Evolutionary conservation across 1,140 invertebrate species (phyloP), one percentile per base, ranked within the genome.

Genomic region (Lutraria rhynchaena): DNA sequence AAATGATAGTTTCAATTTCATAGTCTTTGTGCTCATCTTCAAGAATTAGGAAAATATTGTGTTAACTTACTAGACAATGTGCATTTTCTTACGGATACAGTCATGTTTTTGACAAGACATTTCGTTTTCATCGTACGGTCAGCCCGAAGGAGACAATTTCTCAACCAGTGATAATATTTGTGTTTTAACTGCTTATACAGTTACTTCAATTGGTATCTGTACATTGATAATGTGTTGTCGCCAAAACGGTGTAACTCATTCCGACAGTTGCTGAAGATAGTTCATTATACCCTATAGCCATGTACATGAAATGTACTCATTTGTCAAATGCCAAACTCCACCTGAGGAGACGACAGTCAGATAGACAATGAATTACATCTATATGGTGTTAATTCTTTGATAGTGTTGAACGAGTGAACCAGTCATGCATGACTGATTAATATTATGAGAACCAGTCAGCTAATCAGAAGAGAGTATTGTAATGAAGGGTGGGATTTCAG

Each of bases 371-470:
- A 80, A 70, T 70, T 80, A 80, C 76, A 80, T 80, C 63, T 69
- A 69, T 69, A 70, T 69, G 31, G 63, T 80, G 75, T 77, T 77
- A 77, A 77, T 46, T 69, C 49, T 80, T 80, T 80, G 76, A 80
- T 80, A 80, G 46, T 33, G 22, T 29, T 61, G 22, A 69, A 70
- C 65, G 29, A 5, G 19, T 46, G 35, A 61, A 27, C 67, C 65
- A 60, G 84, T 85, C 84, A 83, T 69, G 81, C 84, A 51, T 85
- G 55, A 77, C 81, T 85, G 83, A 77, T 61, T 75, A 74, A 75
- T 82, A 77, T 70, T 22, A 24, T n/a, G 24, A 7, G 37, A 41
- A 67, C 63, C 69, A 65, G 69, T 73, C 75, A 49, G 37, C 83
- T 73, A 84, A 84, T 84, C 76, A 73, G 71, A 76, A 1, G 53